Evolutionary conservation across 2,113 vertebrate genomes (phyloP).

Genomic region (Lepus timidus): DNA sequence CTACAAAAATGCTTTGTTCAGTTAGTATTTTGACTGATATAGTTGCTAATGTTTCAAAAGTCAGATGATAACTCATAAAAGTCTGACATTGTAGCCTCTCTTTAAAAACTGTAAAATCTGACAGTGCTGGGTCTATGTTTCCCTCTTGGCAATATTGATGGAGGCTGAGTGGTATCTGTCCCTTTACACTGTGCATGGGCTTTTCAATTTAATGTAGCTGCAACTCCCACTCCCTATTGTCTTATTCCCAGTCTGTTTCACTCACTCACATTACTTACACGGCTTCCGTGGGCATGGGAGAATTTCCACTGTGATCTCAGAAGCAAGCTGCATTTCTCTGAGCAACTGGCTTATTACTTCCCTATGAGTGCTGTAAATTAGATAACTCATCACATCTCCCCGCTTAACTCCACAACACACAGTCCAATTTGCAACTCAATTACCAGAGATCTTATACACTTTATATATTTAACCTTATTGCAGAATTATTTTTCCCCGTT

Average conservation of each 20-base stretch:
- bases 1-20: neutral
- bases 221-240: neutral
- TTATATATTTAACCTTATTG: constrained; percentile 59
- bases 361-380: constrained; percentile 1
- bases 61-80: neutral
- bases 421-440: constrained; percentile 36
- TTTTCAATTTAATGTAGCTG: neutral
- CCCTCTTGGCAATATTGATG: neutral
- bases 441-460: neutral
- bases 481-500: constrained; percentile 29
- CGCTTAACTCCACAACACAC: constrained; percentile 38
- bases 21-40: constrained; percentile 1
- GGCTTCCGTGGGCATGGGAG: neutral
- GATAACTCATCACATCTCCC: neutral
- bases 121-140: neutral
- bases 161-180: neutral
- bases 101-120: constrained; percentile 32
- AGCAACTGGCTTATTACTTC: constrained; percentile 39
- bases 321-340: neutral
- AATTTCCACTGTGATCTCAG: constrained; percentile 27
- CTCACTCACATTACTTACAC: neutral
- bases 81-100: neutral
- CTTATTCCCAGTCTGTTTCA: constrained; percentile 5
- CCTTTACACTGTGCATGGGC: neutral
- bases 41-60: constrained; percentile 11